Evolutionary conservation across 2,888 invertebrate species (phyloP), one percentile per base, ranked within the genome.

Genomic region (Hypsopygia costalis): DNA sequence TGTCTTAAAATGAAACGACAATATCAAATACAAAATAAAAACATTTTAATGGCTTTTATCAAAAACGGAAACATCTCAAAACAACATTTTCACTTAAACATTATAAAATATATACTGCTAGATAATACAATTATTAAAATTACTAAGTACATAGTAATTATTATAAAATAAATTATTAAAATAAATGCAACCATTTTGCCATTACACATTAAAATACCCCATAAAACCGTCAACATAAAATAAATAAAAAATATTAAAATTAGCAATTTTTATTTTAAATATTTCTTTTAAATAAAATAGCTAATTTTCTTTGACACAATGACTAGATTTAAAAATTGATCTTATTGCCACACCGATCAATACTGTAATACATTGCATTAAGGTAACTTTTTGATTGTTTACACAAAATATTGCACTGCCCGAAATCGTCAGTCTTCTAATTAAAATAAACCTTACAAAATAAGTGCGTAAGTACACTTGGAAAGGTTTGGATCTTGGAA

Each of bases 321-420:
- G 25, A 25, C 25, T 25, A 25, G 25, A 6, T 25, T 10, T 6
- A 22, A 11, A 8, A 34, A 27, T 20, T 29, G 32, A 16, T 22
- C 30, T 47, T 51, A 46, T 46, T 47, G 44, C 52, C 45, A 47
- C 30, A 37, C 39, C 25, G 30, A 29, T 40, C 27, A 45, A 49
- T 49, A 54, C 47, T 50, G 47, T 32, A 37, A 47, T 41, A 34
- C n/a, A 11, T 37, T 10, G 28, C 34, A 34, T 36, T 28, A 11
- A 6, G 38, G 39, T 40, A 37, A 20, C 39, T 33, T n/a, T 12
- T 40, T 40, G 44, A 34, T 33, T 43, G 43, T 48, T 52, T 49
- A 25, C 32, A 42, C 22, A 46, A 53, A 51, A 51, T 82, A 86
- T 87, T 87, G 87, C 87, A 87, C 87, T 73, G 72, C 87, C 87